Evolutionary conservation across 2,888 invertebrate genomes (phyloP).

Genomic region (Erynnis tages): DNA sequence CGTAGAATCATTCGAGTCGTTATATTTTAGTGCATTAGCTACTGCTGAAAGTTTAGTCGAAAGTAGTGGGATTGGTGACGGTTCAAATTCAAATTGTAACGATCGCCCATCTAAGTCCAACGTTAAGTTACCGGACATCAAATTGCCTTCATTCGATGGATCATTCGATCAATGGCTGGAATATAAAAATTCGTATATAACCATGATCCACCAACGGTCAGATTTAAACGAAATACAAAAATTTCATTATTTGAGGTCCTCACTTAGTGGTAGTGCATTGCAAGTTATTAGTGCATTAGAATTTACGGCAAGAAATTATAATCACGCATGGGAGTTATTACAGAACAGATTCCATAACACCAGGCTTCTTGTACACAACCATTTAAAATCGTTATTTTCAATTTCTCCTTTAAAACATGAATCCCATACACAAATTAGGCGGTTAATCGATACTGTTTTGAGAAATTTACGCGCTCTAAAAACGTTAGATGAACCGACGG

Average conservation of each 20-base stretch:
- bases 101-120: background rate
- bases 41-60: background rate
- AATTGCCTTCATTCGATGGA: constrained; percentile 13
- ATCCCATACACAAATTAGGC: constrained; percentile 27
- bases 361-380: constrained; percentile 31
- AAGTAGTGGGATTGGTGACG: background rate
- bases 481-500: constrained; percentile 28
- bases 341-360: constrained; percentile 30
- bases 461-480: constrained; percentile 31
- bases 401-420: constrained; percentile 27
- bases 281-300: constrained; percentile 30
- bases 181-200: constrained; percentile 27
- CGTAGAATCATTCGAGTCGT: too few relatives aligned
- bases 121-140: constrained; percentile 32
- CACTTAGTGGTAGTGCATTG: constrained; percentile 16
- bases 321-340: constrained; percentile 31
- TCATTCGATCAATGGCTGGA: constrained; percentile 19
- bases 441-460: constrained; percentile 29
- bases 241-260: constrained; percentile 16
- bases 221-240: constrained; percentile 29
- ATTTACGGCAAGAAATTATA: constrained; percentile 30
- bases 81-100: background rate
- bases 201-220: constrained; percentile 29
- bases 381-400: constrained; percentile 30
- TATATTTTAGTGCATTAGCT: too few relatives aligned